Percentiles rank a stretch among this genome's conserved stretches.
phyloP scores from a whole-genome alignment of 2,888 invertebrate species.

The Eugnorisma glareosa region DNA sequence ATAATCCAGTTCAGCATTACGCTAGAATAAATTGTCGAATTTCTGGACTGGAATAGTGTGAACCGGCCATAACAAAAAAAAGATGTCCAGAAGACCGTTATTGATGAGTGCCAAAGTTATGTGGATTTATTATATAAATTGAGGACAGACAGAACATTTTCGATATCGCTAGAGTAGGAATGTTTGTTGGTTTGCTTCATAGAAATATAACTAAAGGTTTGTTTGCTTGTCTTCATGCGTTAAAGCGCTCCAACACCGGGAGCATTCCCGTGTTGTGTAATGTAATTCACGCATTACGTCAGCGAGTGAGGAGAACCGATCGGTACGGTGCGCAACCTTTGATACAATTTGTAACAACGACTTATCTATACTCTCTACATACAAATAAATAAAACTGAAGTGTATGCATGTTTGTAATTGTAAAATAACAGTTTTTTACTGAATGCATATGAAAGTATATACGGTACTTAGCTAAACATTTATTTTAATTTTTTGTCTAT shows the following conservation, averaged over 20 bases:
- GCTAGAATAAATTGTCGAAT: no score
- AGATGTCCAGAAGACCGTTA: not conserved
- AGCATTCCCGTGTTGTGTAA: not conserved
- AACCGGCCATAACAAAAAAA: not conserved
- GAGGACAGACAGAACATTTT: not conserved
- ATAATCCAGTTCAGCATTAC: not conserved
- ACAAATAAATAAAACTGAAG: no score
- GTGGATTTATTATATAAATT: not conserved
- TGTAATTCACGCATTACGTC: not conserved
- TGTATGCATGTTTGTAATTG: no score
- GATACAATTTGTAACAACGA: no score
- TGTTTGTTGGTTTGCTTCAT: not conserved
- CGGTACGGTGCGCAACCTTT: no score
- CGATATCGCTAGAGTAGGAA: constrained; percentile 13
- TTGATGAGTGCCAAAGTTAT: constrained; percentile 27
- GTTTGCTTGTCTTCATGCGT: constrained; percentile 7
- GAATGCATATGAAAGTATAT: no score
- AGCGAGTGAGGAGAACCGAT: no score
- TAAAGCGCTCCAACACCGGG: not conserved
- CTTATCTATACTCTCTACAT: no score
- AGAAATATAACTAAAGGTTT: not conserved
- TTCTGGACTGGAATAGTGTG: not conserved
- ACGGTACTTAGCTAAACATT: no score
- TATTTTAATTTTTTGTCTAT: no score
- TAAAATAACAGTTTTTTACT: no score